Evolutionary conservation across 2,113 vertebrate genomes (phyloP).

Genomic region (Perognathus longimembris): DNA sequence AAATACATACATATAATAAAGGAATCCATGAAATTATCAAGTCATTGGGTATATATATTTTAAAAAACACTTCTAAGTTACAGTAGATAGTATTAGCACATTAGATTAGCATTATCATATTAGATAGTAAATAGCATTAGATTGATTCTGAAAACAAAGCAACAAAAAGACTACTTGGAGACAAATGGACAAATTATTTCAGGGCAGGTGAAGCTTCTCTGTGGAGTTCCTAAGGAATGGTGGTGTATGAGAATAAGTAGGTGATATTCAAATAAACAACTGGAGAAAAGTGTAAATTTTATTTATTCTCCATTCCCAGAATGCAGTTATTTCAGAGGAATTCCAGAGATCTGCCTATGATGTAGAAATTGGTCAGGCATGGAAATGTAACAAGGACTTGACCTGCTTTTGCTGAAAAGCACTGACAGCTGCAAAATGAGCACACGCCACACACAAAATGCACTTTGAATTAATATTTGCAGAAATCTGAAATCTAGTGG

Average conservation of each 20-base stretch:
- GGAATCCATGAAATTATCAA: not conserved
- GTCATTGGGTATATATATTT: not conserved
- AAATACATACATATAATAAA: not conserved
- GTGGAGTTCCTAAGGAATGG: not conserved
- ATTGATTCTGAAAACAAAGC: not conserved
- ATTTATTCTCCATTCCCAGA: too few relatives aligned
- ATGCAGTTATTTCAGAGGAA: too few relatives aligned
- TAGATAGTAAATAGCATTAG: not conserved
- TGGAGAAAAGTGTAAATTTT: too few relatives aligned
- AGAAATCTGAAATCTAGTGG: too few relatives aligned
- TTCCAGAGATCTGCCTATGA: not conserved
- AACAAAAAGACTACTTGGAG: not conserved
- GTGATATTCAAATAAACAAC: not conserved
- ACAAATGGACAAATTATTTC: not conserved
- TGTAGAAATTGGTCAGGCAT: not conserved
- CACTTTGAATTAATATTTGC: too few relatives aligned
- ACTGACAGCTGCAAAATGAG: too few relatives aligned
- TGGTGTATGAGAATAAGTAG: not conserved
- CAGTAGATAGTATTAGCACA: too few relatives aligned
- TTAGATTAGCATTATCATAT: too few relatives aligned
- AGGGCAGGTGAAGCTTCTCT: not conserved
- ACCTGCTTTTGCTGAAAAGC: too few relatives aligned
- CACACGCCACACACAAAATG: too few relatives aligned
- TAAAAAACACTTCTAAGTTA: not conserved
- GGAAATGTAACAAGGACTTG: too few relatives aligned